Conservation (phyloP, 1,140 invertebrate genomes). For the Mercenaria mercenaria region DNA sequence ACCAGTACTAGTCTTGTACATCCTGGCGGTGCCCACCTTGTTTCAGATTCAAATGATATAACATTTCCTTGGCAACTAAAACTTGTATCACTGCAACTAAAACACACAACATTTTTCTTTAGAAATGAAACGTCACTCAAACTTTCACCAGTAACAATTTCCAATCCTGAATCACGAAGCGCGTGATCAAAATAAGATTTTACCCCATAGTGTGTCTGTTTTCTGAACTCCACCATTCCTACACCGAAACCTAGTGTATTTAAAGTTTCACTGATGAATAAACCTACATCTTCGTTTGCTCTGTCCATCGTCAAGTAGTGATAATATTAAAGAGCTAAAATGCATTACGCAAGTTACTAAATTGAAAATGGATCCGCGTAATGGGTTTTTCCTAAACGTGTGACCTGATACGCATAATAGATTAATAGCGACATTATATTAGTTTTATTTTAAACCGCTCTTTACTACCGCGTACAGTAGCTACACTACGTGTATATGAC, state of each 20-base stretch:
- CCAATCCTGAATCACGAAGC: not conserved
- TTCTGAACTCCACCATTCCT: not conserved
- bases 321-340: too few relatives aligned
- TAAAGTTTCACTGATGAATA: not conserved
- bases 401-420: too few relatives aligned
- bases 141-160: not conserved
- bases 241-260: not conserved
- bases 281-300: not conserved
- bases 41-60: not conserved
- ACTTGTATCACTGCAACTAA: not conserved
- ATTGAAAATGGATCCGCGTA: too few relatives aligned
- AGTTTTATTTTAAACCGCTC: too few relatives aligned
- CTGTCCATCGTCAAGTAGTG: not conserved
- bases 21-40: not conserved
- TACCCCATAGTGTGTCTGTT: not conserved
- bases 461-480: too few relatives aligned
- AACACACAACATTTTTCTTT: not conserved
- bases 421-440: too few relatives aligned
- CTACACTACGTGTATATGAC: too few relatives aligned
- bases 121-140: not conserved
- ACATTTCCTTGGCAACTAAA: not conserved
- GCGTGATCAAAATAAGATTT: not conserved
- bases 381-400: too few relatives aligned
- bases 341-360: too few relatives aligned
- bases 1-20: not conserved